Evolutionary conservation across 2,888 invertebrate species (phyloP), one percentile per base, ranked within the genome.

Genomic region (Ceratothoa steindachneri): DNA sequence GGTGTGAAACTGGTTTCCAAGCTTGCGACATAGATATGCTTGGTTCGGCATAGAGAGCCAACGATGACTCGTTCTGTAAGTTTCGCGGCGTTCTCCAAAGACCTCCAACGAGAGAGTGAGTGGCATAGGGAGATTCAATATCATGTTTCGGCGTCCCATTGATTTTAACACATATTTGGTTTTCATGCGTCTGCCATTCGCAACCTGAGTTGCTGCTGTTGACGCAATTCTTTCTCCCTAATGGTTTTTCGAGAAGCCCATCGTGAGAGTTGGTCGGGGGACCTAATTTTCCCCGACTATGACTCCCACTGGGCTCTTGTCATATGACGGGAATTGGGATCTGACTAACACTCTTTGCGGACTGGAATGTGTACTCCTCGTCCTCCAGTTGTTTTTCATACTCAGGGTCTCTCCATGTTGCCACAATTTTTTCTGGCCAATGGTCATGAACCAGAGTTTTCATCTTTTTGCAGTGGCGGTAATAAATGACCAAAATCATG

Each of bases 251-350:
- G 7, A 72, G 29, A 9, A 77, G 72, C 74, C 74, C 77, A 19
- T 77, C 74, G 65, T 77, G 77, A 70, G 74, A 74, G 67, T 72
- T 74, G 66, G 75, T 52, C 0, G 69, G 30, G 60, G 77, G 69
- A 19, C 72, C 65, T 5, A 71, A 67, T 31, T 67, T 66, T 28
- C 72, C 74, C 53, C 69, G 67, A 9, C 72, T 69, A 30, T 70
- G 74, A 64, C 72, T 72, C 68, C 77, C 77, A 77, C 70, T 71
- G 72, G 74, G 77, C 77, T 77, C 77, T 74, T 77, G 77, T 77
- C 77, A 75, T 60, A 77, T 77, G 60, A 77, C 77, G 12, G 77
- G 72, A 1, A 77, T 72, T 4, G 72, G 77, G 30, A 77, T 75
- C 64, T 77, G 77, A 31, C 75, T 74, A 19, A 77, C 69, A 28